These are phyloP conservation scores for Limnodromus scolopaceus DNA, from an alignment of 2,797 vertebrate species.

Conservation along the genomic window DNA sequence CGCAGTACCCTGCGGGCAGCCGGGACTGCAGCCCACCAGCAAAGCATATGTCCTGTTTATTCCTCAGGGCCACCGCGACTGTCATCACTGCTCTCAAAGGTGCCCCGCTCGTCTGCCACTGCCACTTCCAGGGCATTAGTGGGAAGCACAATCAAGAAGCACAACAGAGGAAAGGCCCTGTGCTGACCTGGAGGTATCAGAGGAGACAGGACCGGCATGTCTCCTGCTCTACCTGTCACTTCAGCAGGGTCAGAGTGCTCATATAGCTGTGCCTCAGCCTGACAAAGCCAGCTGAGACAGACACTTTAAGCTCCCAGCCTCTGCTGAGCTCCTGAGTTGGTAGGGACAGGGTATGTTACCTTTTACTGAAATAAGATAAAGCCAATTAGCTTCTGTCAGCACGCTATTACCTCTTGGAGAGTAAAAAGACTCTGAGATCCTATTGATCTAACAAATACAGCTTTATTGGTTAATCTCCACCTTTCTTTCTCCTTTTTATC, in stretches of 20 bases:
- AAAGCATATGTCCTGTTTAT: background rate
- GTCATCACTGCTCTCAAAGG: background rate
- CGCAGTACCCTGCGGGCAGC: background rate
- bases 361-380: background rate
- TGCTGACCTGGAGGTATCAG: background rate
- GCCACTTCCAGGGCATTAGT: background rate
- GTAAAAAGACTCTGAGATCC: background rate
- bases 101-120: background rate
- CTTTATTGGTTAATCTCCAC: background rate
- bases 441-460: background rate
- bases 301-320: background rate
- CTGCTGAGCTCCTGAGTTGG: background rate
- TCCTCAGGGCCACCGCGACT: background rate
- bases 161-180: background rate
- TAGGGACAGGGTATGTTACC: background rate
- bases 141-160: background rate
- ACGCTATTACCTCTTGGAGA: background rate
- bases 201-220: accelerated
- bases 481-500: background rate
- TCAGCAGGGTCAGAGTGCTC: background rate
- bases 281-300: background rate
- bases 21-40: background rate
- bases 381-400: background rate
- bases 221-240: background rate
- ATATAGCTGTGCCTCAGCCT: background rate